These are phyloP conservation scores for Papilio elwesi DNA, from an alignment of 2,888 invertebrate species.

Conservation along the genomic window DNA sequence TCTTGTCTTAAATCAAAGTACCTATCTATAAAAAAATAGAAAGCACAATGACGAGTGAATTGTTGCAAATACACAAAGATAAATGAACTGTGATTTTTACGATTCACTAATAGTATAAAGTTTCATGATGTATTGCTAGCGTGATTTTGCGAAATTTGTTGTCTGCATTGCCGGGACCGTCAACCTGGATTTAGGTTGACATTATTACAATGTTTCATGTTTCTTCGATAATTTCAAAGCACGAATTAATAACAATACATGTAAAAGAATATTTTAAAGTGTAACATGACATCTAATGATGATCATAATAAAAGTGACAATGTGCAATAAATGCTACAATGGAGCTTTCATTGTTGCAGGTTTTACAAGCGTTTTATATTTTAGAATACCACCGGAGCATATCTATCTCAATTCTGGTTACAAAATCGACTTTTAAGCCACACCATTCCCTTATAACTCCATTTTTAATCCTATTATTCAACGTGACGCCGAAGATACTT, in stretches of 20 bases:
- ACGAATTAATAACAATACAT: background rate
- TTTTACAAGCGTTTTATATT: too few species aligned
- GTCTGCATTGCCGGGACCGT: slow-evolving; percentile 12
- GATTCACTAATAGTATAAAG: slow-evolving; percentile 19
- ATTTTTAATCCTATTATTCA: too few species aligned
- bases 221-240: background rate
- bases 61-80: slow-evolving; percentile 11
- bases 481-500: too few species aligned
- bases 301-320: too few species aligned
- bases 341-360: too few species aligned
- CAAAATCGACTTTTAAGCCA: too few species aligned
- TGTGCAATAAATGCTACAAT: too few species aligned
- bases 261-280: background rate
- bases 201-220: slow-evolving; percentile 3
- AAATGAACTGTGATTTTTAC: slow-evolving; percentile 22
- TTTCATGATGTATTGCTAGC: slow-evolving; percentile 18
- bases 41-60: background rate
- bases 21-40: background rate
- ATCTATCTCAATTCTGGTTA: too few species aligned
- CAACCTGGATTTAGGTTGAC: slow-evolving; percentile 13
- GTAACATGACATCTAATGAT: background rate
- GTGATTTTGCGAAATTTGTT: slow-evolving; percentile 20
- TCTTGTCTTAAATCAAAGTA: too few species aligned
- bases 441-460: too few species aligned
- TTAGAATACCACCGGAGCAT: too few species aligned